phyloP scores from a whole-genome alignment of 2,797 vertebrate species.

The Macrochelys suwanniensis region DNA sequence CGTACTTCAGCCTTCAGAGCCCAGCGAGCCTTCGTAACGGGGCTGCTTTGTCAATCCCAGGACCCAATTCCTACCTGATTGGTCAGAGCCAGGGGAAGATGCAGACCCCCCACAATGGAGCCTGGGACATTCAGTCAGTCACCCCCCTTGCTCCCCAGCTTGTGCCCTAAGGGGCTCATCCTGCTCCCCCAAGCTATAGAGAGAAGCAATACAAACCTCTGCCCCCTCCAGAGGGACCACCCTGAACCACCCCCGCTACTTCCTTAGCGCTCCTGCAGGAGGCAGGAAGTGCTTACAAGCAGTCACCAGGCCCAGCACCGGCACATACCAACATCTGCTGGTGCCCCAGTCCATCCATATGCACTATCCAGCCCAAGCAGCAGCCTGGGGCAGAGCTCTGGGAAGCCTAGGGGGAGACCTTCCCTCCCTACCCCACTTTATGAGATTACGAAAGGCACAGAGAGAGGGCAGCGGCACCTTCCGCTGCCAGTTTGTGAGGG shows the following conservation, averaged over 20 bases:
- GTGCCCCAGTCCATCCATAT: not conserved
- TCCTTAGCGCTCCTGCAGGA: not conserved
- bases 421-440: not conserved
- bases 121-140: not conserved
- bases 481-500: not conserved
- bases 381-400: too few relatives aligned
- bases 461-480: too few relatives aligned
- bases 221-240: not conserved
- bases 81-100: not conserved
- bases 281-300: not conserved
- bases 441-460: not conserved
- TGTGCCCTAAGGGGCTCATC: not conserved
- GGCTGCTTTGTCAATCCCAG: not conserved
- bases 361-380: too few relatives aligned
- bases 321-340: not conserved
- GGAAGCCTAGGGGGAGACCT: not conserved
- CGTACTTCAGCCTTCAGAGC: not conserved
- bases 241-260: not conserved
- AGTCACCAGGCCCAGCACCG: not conserved
- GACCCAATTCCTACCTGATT: not conserved
- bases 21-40: not conserved
- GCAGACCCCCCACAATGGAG: not conserved
- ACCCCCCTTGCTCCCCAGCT: not conserved
- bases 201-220: not conserved
- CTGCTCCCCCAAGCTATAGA: not conserved